Percentiles rank a stretch among this genome's conserved stretches.
phyloP scores from a whole-genome alignment of 2,113 vertebrate genomes.

The Solenodon paradoxus region DNA sequence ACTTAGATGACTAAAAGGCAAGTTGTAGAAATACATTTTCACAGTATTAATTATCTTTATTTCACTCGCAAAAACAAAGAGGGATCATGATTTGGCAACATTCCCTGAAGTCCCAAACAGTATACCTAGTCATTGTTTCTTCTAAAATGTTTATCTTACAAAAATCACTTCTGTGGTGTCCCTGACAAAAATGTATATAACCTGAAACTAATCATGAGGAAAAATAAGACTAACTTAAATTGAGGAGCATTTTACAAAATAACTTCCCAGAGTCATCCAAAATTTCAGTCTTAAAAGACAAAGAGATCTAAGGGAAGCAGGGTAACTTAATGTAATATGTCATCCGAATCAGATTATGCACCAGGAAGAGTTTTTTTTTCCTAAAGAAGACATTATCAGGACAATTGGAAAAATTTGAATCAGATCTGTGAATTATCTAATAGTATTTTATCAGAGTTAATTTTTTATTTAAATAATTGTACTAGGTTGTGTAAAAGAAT shows the following conservation, averaged over 20 bases:
- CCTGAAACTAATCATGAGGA: conserved; percentile 26
- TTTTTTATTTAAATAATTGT: conserved; percentile 13
- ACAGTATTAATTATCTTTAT: neutral
- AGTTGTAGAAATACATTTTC: neutral
- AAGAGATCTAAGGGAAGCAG: conserved; percentile 17
- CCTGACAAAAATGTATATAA: neutral
- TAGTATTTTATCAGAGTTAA: neutral
- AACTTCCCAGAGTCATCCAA: neutral
- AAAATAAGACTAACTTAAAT: neutral
- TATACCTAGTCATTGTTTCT: neutral
- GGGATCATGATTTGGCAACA: neutral
- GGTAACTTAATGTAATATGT: neutral
- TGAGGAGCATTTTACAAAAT: neutral
- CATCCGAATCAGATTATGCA: neutral
- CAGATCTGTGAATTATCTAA: neutral
- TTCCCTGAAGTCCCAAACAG: conserved; percentile 22
- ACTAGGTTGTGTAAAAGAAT: neutral
- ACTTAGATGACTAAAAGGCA: conserved; percentile 10
- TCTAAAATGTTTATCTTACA: neutral
- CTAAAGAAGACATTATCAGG: neutral
- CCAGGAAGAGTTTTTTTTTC: neutral
- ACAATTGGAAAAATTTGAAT: neutral
- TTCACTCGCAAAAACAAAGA: conserved; percentile 29
- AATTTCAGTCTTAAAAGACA: neutral
- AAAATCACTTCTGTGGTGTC: neutral